Evolutionary conservation across 2,888 invertebrate species (phyloP).

Genomic region (Aradus depressus): DNA sequence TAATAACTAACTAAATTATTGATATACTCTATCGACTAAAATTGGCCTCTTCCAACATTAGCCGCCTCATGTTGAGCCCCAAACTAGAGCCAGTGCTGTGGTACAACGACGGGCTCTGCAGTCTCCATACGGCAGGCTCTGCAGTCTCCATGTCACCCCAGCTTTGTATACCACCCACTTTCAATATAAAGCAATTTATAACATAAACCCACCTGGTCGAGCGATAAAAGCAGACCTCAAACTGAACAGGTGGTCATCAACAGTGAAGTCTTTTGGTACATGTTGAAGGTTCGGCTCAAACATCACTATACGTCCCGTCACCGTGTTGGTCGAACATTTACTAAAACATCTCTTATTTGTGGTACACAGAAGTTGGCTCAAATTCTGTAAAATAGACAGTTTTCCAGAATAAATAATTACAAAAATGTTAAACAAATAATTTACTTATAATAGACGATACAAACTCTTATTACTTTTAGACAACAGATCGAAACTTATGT

Average conservation of each 20-base stretch:
- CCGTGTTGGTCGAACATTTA: constrained; percentile 54
- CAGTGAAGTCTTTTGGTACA: constrained; percentile 72
- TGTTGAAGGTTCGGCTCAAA: constrained; percentile 87
- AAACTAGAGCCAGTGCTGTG: too few species aligned
- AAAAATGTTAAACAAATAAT: not conserved
- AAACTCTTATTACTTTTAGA: too few species aligned
- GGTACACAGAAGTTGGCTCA: constrained; percentile 27
- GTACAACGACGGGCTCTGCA: too few species aligned
- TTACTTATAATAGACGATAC: not conserved
- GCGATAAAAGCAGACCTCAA: constrained; percentile 57
- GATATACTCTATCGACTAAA: too few species aligned
- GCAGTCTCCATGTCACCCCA: too few species aligned
- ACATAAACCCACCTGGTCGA: constrained; percentile 32
- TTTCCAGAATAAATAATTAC: not conserved
- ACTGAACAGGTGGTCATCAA: constrained; percentile 43
- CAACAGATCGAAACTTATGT: not conserved
- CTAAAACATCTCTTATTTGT: constrained; percentile 47
- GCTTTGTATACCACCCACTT: too few species aligned
- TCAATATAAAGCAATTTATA: not conserved
- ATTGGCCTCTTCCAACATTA: too few species aligned
- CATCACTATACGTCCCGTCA: constrained; percentile 80
- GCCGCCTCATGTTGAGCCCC: too few species aligned
- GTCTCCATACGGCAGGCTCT: too few species aligned
- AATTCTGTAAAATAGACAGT: constrained; percentile 25
- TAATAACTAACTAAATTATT: too few species aligned